Evolutionary conservation across 2,113 vertebrate genomes (phyloP).

Genomic region (Cavia porcellus): DNA sequence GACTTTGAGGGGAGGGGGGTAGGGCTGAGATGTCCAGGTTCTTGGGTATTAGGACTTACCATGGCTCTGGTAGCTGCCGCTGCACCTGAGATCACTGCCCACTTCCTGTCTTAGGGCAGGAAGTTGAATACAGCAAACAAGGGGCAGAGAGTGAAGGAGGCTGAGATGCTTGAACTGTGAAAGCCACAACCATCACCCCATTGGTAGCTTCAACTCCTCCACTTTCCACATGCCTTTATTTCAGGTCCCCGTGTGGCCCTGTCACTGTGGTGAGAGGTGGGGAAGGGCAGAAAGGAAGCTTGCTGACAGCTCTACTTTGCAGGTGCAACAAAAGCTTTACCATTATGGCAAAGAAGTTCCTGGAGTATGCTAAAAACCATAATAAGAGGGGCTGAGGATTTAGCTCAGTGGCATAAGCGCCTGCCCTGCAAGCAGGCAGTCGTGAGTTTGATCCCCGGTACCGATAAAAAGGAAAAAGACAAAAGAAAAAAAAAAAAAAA

Average conservation of each 20-base stretch:
- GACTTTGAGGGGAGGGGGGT: too few relatives aligned
- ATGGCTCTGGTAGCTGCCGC: slow-evolving; percentile 61
- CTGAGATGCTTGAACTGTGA: slow-evolving; percentile 14
- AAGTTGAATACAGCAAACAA: slow-evolving; percentile 72
- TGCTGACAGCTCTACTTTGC: background rate
- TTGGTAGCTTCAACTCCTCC: background rate
- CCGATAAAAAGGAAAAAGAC: too few relatives aligned
- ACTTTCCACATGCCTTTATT: slow-evolving; percentile 9
- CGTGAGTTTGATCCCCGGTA: too few relatives aligned
- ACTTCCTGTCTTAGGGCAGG: slow-evolving; percentile 81
- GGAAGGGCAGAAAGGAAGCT: slow-evolving; percentile 53
- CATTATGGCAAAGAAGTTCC: background rate
- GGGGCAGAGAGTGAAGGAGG: slow-evolving; percentile 53
- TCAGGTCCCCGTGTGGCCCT: background rate
- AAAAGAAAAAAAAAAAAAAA: background rate
- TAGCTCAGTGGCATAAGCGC: too few relatives aligned
- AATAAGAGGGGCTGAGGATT: background rate
- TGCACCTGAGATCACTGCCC: slow-evolving; percentile 75
- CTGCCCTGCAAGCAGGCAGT: too few relatives aligned
- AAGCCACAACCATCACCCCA: background rate
- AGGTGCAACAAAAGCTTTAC: slow-evolving; percentile 21
- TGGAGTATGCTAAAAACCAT: background rate
- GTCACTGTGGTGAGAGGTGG: background rate
- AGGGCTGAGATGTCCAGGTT: background rate
- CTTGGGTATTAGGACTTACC: slow-evolving; percentile 72